A percentile compares a stretch with the other conserved stretches of the same genome.
Evolutionary conservation across 2,888 invertebrate species (phyloP).

Genomic region (Diarsia brunnea): DNA sequence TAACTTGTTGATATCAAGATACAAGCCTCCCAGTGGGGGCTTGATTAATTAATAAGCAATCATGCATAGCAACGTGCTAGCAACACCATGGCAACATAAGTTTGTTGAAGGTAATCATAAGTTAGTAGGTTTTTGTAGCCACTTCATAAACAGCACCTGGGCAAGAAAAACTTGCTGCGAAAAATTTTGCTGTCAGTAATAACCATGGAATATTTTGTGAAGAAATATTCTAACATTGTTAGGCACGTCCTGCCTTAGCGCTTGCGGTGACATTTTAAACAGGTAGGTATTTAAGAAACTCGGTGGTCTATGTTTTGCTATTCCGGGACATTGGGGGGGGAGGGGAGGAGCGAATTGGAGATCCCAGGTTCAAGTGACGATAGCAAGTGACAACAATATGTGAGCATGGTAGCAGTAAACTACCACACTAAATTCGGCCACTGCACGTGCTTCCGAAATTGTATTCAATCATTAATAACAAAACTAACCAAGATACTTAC

Average conservation of each 20-base stretch:
- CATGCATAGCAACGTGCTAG: background rate
- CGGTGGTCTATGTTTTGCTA: background rate
- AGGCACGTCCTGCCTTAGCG: background rate
- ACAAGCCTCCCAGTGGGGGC: constrained; percentile 19
- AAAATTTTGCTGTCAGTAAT: background rate
- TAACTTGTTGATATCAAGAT: constrained; percentile 14
- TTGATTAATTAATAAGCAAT: constrained; percentile 9
- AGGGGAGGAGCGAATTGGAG: background rate
- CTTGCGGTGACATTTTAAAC: background rate
- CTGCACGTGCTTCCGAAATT: background rate
- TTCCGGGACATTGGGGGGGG: background rate
- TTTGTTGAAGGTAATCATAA: background rate
- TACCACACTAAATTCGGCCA: background rate
- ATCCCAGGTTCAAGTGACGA: background rate
- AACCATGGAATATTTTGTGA: background rate
- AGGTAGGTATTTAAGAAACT: background rate
- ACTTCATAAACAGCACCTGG: background rate
- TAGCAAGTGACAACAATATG: background rate
- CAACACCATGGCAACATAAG: background rate
- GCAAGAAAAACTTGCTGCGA: background rate
- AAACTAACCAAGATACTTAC: background rate
- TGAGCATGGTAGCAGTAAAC: background rate
- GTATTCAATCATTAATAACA: too few species aligned
- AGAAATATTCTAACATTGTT: background rate
- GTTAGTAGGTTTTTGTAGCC: background rate